Percentiles rank a stretch among this genome's conserved stretches.
These are phyloP conservation scores for Nebria brevicollis DNA, from an alignment of 2,888 invertebrate species.

Conservation along the genomic window DNA sequence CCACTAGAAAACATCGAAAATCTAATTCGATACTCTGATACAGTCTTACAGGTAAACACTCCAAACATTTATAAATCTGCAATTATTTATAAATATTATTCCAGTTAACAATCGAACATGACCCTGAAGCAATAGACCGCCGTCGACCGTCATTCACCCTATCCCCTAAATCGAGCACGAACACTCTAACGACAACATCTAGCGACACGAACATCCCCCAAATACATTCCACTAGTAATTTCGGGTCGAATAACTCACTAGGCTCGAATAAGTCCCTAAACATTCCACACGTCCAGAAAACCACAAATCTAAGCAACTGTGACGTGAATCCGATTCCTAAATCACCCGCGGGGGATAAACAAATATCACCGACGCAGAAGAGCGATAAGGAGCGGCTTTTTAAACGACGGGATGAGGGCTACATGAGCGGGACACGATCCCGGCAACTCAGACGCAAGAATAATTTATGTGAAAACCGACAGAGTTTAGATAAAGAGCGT, in stretches of 20 bases:
- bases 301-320: conserved; percentile 49
- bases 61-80: not conserved
- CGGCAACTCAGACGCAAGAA: conserved; percentile 69
- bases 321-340: conserved; percentile 41
- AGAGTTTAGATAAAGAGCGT: conserved; percentile 75
- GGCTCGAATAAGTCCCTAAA: conserved; percentile 53
- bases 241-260: conserved; percentile 35
- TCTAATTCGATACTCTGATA: conserved; percentile 76
- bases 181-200: conserved; percentile 62
- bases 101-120: conserved; percentile 89
- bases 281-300: conserved; percentile 51
- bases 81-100: conserved; percentile 49
- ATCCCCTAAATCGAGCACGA: conserved; percentile 48
- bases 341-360: conserved; percentile 48
- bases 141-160: conserved; percentile 56
- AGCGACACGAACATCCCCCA: conserved; percentile 62
- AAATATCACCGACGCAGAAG: conserved; percentile 57
- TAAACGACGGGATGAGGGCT: conserved; percentile 70
- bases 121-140: conserved; percentile 77
- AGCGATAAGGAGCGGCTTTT: conserved; percentile 65
- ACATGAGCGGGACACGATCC: conserved; percentile 71
- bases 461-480: conserved; percentile 60
- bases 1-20: conserved; percentile 83
- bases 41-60: conserved; percentile 75
- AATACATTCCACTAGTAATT: conserved; percentile 20